These are phyloP conservation scores for Apis florea DNA, from an alignment of 1,140 invertebrate species.

Conservation along the genomic window DNA sequence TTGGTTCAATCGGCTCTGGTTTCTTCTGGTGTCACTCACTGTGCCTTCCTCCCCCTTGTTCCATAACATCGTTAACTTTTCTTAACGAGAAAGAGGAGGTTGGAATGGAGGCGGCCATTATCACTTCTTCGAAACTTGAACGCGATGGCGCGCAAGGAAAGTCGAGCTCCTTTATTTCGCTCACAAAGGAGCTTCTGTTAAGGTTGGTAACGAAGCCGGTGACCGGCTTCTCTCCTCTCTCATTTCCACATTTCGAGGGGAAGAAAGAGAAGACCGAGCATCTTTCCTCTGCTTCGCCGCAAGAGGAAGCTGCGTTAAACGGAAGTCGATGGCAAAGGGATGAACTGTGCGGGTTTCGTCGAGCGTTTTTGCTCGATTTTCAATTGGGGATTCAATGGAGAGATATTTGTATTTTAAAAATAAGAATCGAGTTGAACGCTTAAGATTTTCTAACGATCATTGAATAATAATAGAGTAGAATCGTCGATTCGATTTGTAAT, in stretches of 20 bases:
- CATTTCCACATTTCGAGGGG: constrained; percentile 40
- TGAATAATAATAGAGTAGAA: too few species aligned
- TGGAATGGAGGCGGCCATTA: constrained; percentile 12
- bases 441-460: too few species aligned
- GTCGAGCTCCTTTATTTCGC: constrained; percentile 51
- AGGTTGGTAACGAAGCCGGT: constrained; percentile 51
- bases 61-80: constrained; percentile 19
- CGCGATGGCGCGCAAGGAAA: constrained; percentile 18
- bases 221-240: constrained; percentile 46
- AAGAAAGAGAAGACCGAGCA: constrained; percentile 34
- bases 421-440: background rate
- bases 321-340: constrained; percentile 50
- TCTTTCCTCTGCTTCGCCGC: background rate
- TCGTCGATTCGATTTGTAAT: too few species aligned
- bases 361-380: constrained; percentile 9
- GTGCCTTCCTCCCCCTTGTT: background rate
- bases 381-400: background rate
- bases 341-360: constrained; percentile 3
- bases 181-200: constrained; percentile 46
- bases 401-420: background rate
- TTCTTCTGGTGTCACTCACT: background rate
- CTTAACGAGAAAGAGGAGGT: constrained; percentile 21
- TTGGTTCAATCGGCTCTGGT: background rate
- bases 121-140: background rate
- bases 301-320: constrained; percentile 24